Evolutionary conservation across 1,140 invertebrate genomes (phyloP).

Genomic region (Gonioctena quinquepunctata): DNA sequence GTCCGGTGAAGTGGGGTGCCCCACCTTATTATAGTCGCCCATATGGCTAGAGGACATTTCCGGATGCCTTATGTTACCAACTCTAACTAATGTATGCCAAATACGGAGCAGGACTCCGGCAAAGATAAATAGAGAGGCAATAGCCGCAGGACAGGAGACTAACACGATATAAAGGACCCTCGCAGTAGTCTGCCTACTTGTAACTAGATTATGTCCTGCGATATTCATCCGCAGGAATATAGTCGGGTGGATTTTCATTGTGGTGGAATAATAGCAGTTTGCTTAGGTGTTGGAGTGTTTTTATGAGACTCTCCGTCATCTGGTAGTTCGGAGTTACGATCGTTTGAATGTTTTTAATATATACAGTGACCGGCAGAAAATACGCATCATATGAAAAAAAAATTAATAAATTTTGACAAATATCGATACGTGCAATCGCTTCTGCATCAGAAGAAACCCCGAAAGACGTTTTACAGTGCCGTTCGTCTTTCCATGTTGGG

Average conservation of each 20-base stretch:
- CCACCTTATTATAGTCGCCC: neutral
- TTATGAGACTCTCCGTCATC: no score
- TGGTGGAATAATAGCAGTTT: neutral
- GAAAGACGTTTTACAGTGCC: no score
- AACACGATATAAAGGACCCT: conserved; percentile 42
- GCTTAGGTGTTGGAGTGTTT: neutral
- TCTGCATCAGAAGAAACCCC: no score
- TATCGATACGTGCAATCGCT: no score
- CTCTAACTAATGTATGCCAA: conserved; percentile 19
- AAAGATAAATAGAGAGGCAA: conserved; percentile 43
- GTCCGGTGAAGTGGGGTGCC: neutral
- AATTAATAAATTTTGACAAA: no score
- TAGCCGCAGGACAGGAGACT: conserved; percentile 41
- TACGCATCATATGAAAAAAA: no score
- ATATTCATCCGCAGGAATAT: conserved; percentile 23
- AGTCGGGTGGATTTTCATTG: neutral
- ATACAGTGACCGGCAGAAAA: no score
- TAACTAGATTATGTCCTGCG: conserved; percentile 41
- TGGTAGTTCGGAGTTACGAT: no score
- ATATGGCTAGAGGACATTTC: neutral
- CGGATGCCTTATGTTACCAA: conserved; percentile 11
- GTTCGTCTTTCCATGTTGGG: neutral
- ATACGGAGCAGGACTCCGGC: conserved; percentile 8
- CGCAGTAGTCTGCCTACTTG: conserved; percentile 15
- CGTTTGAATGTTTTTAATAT: neutral